These are phyloP conservation scores for Eumaeus atala DNA, from an alignment of 1,140 invertebrate genomes.

Conservation along the genomic window DNA sequence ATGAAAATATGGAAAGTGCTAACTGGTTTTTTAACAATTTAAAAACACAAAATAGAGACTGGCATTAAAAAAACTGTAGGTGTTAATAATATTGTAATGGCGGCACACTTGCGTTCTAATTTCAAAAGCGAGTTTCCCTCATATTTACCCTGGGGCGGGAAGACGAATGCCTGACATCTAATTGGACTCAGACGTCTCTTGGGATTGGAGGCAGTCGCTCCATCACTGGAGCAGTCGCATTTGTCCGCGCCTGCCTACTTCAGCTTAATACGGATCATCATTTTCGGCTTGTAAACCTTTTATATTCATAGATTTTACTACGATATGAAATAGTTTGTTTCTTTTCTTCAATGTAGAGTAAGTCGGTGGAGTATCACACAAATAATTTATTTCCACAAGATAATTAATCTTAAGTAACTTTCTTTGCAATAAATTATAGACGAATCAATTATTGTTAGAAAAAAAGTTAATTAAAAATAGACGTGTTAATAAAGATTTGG, in stretches of 20 bases:
- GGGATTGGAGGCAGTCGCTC: constrained; percentile 49
- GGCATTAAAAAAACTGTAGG: too few species aligned
- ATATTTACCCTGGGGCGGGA: constrained; percentile 39
- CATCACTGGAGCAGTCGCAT: constrained; percentile 50
- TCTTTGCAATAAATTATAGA: too few species aligned
- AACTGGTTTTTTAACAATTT: too few species aligned
- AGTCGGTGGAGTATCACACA: too few species aligned
- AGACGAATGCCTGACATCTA: constrained; percentile 65
- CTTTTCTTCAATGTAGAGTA: too few species aligned
- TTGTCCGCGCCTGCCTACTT: constrained; percentile 44
- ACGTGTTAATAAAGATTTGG: too few species aligned
- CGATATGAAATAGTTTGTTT: neutral
- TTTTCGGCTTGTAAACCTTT: constrained; percentile 23
- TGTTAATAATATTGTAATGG: neutral
- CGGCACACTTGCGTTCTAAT: constrained; percentile 18
- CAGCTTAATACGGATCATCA: constrained; percentile 25
- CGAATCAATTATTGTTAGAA: too few species aligned
- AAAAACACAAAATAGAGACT: too few species aligned
- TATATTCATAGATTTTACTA: constrained; percentile 1
- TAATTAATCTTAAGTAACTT: too few species aligned
- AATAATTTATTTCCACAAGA: too few species aligned
- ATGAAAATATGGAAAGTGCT: too few species aligned
- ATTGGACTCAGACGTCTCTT: constrained; percentile 56
- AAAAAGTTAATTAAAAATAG: too few species aligned
- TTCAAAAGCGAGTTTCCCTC: constrained; percentile 34